Base-by-base conservation (phyloP, 2,888 invertebrate species). In the Caenorhabditis macrosperma region DNA sequence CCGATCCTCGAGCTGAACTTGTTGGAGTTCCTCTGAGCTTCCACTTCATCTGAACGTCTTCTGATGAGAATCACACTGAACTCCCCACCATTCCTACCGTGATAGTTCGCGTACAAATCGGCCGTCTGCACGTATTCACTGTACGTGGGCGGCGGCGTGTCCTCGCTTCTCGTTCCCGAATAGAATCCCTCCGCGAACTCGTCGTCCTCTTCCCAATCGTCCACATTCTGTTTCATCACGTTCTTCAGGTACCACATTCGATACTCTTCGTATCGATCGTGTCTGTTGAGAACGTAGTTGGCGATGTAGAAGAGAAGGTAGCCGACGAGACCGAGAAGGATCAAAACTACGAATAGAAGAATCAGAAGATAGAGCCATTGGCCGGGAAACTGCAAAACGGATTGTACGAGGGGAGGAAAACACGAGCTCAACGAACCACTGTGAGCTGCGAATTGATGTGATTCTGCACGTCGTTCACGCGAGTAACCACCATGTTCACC, bases 71-170 rank as follows among this genome's bases (percentile, higher is more conserved):
- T 12, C 12, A 9, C 38, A 38, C 12, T 38, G 9, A n/a, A 2
- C 38, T 38, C 12, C 7, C 7, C 2, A 15, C 15, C 12, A n/a
- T 33, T 10, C 66, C 41, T 20, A 77, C 77, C 77, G 55, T 83
- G 81, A 55, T 83, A 81, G 17, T 69, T 77, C 6, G 76, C 79
- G 59, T 83, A 83, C 28, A 81, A 59, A 57, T 81, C 79, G 4
- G 81, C 81, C 22, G 83, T 81, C 46, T 81, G 72, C 15, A 81
- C 81, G 66, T 81, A 83, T 66, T 82, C 80, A 52, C 75, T 74
- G 44, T 84, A 82, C 12, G 82, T 82, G 2, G 83, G 83, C 15
- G 83, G 83, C 15, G 83, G 83, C 5, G 83, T 83, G 44, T 83
- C 82, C 44, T 77, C 77, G 20, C 72, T 67, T 10, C 17, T 30